Conservation (phyloP, 2,797 vertebrate species). For the Buphagus erythrorhynchus region DNA sequence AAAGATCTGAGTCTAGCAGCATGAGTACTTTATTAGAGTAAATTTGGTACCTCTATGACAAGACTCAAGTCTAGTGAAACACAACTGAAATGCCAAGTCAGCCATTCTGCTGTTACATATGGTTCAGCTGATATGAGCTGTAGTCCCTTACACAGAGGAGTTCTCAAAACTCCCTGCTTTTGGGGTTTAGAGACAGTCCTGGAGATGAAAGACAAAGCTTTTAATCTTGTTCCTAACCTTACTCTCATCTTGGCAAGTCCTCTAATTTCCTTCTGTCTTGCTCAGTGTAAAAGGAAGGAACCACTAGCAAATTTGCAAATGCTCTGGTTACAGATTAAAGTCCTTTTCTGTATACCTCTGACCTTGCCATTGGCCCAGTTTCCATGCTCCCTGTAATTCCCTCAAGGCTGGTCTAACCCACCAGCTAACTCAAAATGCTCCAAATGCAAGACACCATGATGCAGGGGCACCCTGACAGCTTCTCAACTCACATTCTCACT, state of each 20-base stretch:
- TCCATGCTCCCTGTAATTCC: background rate
- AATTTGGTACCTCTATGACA: background rate
- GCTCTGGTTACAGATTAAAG: background rate
- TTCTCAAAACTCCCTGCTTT: background rate
- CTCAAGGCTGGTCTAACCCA: background rate
- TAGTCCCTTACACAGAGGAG: background rate
- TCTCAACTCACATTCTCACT: background rate
- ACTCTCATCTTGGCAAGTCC: background rate
- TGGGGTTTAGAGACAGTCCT: background rate
- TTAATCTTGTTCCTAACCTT: background rate
- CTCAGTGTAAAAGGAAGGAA: background rate
- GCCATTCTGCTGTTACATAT: background rate
- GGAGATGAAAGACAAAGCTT: background rate
- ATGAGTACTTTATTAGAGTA: background rate
- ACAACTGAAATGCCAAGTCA: background rate
- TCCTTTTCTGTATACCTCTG: background rate
- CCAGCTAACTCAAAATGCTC: background rate
- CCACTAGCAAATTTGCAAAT: background rate
- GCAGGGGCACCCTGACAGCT: background rate
- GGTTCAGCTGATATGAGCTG: background rate
- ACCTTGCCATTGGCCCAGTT: background rate
- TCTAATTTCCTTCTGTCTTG: background rate
- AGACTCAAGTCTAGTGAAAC: background rate
- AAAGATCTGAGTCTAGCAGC: background rate
- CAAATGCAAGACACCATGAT: background rate